Evolutionary conservation across 2,113 vertebrate genomes (phyloP).

Genomic region (Melierax canorus): DNA sequence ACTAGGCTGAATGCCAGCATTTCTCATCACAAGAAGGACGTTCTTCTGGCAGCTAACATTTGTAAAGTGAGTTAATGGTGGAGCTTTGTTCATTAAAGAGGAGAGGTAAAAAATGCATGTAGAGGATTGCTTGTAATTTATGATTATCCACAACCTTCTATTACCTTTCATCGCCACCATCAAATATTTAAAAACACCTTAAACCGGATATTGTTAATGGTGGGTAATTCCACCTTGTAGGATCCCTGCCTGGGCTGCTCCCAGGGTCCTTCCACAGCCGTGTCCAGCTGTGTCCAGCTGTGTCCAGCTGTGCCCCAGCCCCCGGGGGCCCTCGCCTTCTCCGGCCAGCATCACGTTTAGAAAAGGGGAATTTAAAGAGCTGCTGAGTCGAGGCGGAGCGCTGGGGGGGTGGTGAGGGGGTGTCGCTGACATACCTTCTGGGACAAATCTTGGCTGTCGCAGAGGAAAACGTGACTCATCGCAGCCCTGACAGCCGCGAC

Average conservation of each 20-base stretch:
- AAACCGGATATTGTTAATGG: fast-evolving
- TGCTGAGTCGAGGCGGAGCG: background rate
- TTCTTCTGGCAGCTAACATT: background rate
- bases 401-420: background rate
- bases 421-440: background rate
- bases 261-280: fast-evolving
- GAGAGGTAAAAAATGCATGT: background rate
- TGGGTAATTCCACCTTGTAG: fast-evolving
- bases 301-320: background rate
- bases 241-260: background rate
- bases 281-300: background rate
- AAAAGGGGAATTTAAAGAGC: background rate
- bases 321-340: fast-evolving
- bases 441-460: background rate
- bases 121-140: background rate
- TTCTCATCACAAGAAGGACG: background rate
- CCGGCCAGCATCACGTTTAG: fast-evolving
- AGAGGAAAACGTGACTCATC: fast-evolving
- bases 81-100: background rate
- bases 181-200: background rate
- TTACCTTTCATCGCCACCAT: fast-evolving
- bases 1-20: background rate
- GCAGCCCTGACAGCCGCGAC: fast-evolving
- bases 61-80: background rate
- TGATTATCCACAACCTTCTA: background rate